phyloP scores from a whole-genome alignment of 2,113 vertebrate genomes.

The Myodes glareolus region DNA sequence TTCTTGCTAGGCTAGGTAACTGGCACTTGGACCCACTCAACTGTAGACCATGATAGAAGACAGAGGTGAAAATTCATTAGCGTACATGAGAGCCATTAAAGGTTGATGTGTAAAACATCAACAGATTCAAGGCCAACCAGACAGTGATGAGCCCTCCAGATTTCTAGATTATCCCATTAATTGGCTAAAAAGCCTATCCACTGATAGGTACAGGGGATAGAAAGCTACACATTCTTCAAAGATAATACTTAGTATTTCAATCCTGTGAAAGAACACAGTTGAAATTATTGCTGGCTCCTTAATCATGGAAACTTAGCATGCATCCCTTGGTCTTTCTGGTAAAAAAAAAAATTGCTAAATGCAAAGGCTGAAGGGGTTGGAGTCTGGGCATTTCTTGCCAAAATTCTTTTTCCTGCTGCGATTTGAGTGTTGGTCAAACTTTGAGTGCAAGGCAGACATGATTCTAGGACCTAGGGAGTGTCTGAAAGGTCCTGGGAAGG shows the following conservation, averaged over 20 bases:
- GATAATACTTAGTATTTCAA: background rate
- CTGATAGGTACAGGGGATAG: background rate
- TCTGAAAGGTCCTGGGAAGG: background rate
- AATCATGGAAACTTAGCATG: background rate
- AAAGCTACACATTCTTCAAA: background rate
- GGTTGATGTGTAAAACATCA: background rate
- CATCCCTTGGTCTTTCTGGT: background rate
- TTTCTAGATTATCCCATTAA: conserved; percentile 9
- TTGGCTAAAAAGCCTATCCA: conserved; percentile 24
- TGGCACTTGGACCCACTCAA: background rate
- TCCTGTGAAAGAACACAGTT: background rate
- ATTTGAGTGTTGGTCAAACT: background rate
- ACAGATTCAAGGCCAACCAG: background rate
- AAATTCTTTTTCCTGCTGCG: background rate
- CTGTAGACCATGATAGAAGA: background rate
- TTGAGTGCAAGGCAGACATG: background rate
- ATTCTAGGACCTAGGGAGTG: background rate
- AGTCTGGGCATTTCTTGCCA: background rate
- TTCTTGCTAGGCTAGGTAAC: background rate
- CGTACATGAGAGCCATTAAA: background rate
- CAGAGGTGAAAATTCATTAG: background rate
- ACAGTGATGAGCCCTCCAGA: background rate
- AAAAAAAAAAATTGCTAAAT: background rate
- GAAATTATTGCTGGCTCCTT: background rate
- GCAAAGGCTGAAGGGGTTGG: background rate